Conservation (phyloP, 2,888 invertebrate genomes). For the Drosophila tripunctata region DNA sequence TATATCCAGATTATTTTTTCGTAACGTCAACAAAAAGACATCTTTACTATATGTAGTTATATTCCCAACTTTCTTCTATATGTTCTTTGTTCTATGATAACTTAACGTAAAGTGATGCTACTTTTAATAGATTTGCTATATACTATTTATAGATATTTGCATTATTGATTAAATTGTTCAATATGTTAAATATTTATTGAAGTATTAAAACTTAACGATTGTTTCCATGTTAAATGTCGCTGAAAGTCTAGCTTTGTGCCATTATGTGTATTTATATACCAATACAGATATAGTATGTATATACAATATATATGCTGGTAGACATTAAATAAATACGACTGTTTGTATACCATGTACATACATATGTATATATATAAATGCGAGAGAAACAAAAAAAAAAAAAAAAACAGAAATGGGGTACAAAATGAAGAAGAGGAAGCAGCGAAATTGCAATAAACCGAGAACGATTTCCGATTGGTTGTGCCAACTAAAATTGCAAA, state of each 20-base stretch:
- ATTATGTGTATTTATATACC: neutral
- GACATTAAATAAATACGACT: constrained; percentile 8
- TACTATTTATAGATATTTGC: too few species aligned
- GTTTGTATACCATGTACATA: neutral
- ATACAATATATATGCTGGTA: neutral
- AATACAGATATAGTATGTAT: neutral
- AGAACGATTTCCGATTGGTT: constrained; percentile 78
- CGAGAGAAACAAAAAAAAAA: constrained; percentile 15
- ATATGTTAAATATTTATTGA: too few species aligned
- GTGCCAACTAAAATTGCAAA: constrained; percentile 70
- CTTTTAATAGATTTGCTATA: too few species aligned
- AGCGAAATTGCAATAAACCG: constrained; percentile 47
- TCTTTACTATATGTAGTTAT: too few species aligned
- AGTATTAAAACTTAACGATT: neutral
- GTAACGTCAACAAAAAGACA: too few species aligned
- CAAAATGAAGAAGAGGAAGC: too few species aligned
- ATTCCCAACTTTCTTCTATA: too few species aligned
- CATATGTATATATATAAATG: constrained; percentile 7
- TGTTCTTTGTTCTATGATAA: too few species aligned
- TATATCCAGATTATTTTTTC: too few species aligned
- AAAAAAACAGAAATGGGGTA: constrained; percentile 10
- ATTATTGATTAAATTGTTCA: too few species aligned
- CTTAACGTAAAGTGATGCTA: too few species aligned
- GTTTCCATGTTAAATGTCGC: neutral
- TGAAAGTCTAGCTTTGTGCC: neutral